Evolutionary conservation across 1,140 invertebrate genomes (phyloP).

Genomic region (Armadillidium nasatum): DNA sequence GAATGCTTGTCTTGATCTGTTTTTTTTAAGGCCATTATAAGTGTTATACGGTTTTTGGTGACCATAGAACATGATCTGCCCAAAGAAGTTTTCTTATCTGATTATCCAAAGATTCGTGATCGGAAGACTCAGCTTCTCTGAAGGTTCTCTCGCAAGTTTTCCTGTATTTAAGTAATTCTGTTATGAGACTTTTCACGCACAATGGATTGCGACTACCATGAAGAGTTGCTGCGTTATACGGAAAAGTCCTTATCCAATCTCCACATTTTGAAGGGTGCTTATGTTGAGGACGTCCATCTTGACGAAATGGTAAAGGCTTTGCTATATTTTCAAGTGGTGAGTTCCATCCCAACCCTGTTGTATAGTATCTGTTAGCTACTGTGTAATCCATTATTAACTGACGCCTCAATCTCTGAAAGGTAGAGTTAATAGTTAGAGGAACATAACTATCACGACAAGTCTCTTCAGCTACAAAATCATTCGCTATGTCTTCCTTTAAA

Average conservation of each 20-base stretch:
- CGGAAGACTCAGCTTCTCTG: background rate
- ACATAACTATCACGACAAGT: slow-evolving; percentile 30
- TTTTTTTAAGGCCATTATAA: background rate
- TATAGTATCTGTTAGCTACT: background rate
- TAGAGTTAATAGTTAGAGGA: slow-evolving; percentile 34
- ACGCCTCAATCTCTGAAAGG: slow-evolving; percentile 32
- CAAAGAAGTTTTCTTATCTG: background rate
- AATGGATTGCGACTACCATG: slow-evolving; percentile 29
- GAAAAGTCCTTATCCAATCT: slow-evolving; percentile 41
- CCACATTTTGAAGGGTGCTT: slow-evolving; percentile 3
- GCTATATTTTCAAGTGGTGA: background rate
- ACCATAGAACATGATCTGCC: background rate
- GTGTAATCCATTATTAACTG: slow-evolving; percentile 26
- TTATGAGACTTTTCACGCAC: background rate
- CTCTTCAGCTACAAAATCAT: slow-evolving; percentile 32
- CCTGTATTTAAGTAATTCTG: background rate
- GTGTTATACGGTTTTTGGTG: background rate
- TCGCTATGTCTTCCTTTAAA: background rate
- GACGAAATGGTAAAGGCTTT: background rate
- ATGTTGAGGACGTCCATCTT: background rate
- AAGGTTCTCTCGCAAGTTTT: background rate
- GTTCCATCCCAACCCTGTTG: slow-evolving; percentile 7
- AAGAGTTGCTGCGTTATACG: slow-evolving; percentile 39
- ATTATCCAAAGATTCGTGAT: background rate
- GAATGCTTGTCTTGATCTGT: no score